phyloP scores from a whole-genome alignment of 2,888 invertebrate genomes.

The Hetaerina titia region DNA sequence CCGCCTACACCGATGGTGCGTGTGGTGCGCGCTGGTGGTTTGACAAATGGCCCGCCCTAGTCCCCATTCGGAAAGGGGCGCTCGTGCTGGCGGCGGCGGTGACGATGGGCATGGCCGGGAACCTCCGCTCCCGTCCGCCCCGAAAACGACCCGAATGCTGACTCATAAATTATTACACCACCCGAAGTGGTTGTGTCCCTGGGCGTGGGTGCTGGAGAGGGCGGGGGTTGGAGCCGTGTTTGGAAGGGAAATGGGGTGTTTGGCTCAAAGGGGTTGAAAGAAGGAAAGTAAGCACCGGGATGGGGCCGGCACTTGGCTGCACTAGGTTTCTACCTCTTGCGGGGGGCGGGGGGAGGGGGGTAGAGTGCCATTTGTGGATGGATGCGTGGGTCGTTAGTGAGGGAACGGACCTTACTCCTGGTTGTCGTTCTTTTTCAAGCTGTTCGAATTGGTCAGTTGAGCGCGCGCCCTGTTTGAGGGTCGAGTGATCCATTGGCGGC shows the following conservation, averaged over 20 bases:
- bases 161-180: conserved; percentile 62
- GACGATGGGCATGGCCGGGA: background rate
- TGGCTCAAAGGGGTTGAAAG: background rate
- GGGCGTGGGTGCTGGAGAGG: background rate
- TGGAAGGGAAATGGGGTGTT: background rate
- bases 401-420: background rate
- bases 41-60: conserved; percentile 51
- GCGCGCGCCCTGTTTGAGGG: background rate
- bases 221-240: background rate
- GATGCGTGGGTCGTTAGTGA: background rate
- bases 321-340: background rate
- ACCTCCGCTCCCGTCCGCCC: background rate
- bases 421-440: background rate
- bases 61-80: background rate
- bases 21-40: background rate
- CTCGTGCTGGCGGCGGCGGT: background rate
- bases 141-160: background rate
- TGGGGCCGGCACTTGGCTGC: background rate
- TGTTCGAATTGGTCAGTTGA: conserved; percentile 29
- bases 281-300: conserved; percentile 15
- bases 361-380: background rate
- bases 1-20: background rate
- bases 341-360: background rate
- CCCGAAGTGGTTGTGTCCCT: conserved; percentile 10
- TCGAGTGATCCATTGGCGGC: background rate